These are phyloP conservation scores for cat (Felis catus) DNA, from an alignment of 2,113 vertebrate genomes.

Conservation along the genomic window F.catus_Fca126_mat1.0 CM031428.1:5168001-5168500, in stretches of 20 bases:
- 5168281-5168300: background rate
- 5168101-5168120: background rate
- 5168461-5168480: background rate
- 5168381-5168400: too few species aligned
- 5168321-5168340: accelerated
- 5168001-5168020: background rate
- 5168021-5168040: background rate
- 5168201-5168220: background rate
- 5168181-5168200: background rate
- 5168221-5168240: background rate
- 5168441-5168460: background rate
- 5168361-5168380: background rate
- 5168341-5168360: background rate
- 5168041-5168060: background rate
- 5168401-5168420: background rate
- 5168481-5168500: background rate
- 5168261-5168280: background rate
- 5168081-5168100: background rate
- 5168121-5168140: background rate
- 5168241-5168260: background rate
- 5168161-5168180: background rate
- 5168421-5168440: too few species aligned
- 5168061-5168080: background rate
- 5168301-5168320: background rate
- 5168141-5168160: conserved; percentile 16